Conservation (phyloP, 2,888 invertebrate species). For the Synergus itoensis region DNA sequence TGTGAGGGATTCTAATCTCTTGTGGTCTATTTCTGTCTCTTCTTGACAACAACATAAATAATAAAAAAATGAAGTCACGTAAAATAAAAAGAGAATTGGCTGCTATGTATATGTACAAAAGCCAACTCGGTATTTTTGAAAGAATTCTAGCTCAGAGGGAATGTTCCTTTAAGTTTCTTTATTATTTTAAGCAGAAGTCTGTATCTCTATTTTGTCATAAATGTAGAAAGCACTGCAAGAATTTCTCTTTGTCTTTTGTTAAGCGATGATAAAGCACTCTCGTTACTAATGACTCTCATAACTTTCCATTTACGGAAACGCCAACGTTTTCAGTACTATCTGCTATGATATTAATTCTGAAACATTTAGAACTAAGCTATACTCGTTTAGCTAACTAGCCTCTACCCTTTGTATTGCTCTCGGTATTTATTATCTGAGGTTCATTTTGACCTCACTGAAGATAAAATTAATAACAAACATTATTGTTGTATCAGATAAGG, state of each 20-base stretch:
- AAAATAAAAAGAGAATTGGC: too few relatives aligned
- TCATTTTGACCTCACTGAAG: not conserved
- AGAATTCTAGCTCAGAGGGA: not conserved
- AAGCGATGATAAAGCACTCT: constrained; percentile 20
- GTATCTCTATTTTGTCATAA: constrained; percentile 11
- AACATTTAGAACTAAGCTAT: constrained; percentile 30
- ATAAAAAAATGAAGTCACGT: too few relatives aligned
- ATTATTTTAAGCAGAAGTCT: not conserved
- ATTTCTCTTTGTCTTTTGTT: constrained; percentile 33
- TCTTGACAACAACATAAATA: too few relatives aligned
- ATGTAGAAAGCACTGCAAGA: constrained; percentile 6
- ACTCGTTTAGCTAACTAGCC: constrained; percentile 34
- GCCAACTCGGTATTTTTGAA: not conserved
- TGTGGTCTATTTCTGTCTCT: too few relatives aligned
- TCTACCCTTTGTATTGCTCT: not conserved
- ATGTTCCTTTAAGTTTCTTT: not conserved
- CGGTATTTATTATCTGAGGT: not conserved
- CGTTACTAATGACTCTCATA: constrained; percentile 36
- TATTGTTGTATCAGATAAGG: too few relatives aligned
- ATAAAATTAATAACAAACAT: too few relatives aligned
- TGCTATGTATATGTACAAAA: not conserved
- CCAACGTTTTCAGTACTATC: constrained; percentile 37
- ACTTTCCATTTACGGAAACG: constrained; percentile 35
- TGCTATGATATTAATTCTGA: constrained; percentile 21
- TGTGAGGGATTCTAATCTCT: not conserved